Percentiles rank a stretch among this genome's conserved stretches.
These are phyloP conservation scores for Drosophila bocqueti DNA, from an alignment of 1,140 invertebrate species.

Conservation along the genomic window DNA sequence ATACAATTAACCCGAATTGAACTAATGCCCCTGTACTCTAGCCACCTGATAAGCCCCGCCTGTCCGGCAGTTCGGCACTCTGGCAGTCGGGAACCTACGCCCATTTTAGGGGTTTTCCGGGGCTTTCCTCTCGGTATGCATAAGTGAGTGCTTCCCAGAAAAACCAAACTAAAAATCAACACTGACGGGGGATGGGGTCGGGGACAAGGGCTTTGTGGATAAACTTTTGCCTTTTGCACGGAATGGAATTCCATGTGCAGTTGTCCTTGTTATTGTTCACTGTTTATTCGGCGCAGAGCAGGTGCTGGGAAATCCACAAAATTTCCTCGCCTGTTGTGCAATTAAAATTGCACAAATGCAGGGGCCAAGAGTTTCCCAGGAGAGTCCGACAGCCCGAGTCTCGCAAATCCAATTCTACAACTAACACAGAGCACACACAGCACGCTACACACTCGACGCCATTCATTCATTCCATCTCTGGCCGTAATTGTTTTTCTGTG, in stretches of 20 bases:
- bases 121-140: slow-evolving; percentile 17
- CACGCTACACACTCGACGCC: background rate
- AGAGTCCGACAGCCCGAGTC: slow-evolving; percentile 8
- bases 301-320: slow-evolving; percentile 31
- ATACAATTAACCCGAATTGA: slow-evolving; percentile 57
- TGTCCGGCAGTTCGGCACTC: background rate
- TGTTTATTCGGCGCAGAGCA: slow-evolving; percentile 36
- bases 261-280: slow-evolving; percentile 44
- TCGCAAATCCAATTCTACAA: slow-evolving; percentile 58
- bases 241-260: slow-evolving; percentile 60
- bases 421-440: slow-evolving; percentile 25
- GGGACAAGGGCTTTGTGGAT: slow-evolving; percentile 18
- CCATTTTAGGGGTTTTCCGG: slow-evolving; percentile 17
- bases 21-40: slow-evolving; percentile 35
- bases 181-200: background rate
- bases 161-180: slow-evolving; percentile 49
- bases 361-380: slow-evolving; percentile 40
- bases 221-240: slow-evolving; percentile 42
- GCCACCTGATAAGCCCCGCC: slow-evolving; percentile 31
- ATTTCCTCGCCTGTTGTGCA: slow-evolving; percentile 59
- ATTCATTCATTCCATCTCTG: slow-evolving; percentile 7
- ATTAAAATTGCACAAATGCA: slow-evolving; percentile 66
- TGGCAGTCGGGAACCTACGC: background rate
- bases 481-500: slow-evolving; percentile 70
- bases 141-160: slow-evolving; percentile 32